Base-by-base conservation (phyloP, 2,888 invertebrate genomes). In the Colostygia pectinataria region DNA sequence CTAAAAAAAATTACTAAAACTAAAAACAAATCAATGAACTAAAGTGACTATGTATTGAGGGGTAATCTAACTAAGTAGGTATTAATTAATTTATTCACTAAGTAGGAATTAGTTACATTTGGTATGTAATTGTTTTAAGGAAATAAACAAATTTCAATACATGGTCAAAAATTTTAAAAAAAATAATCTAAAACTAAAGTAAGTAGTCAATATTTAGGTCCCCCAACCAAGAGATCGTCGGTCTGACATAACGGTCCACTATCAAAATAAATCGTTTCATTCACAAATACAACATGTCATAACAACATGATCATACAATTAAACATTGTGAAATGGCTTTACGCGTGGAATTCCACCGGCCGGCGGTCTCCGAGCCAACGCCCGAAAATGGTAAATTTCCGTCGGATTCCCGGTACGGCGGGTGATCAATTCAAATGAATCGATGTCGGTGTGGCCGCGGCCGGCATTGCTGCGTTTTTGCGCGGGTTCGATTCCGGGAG, bases 391-490 rank as follows among this genome's bases (percentile, higher is more conserved):
- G 63, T 59, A 61, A 65, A 68, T 71, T 61, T 62, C 61, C 56
- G 53, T 46, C 42, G 53, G 53, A 57, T 66, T 63, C 63, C 55
- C 47, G 53, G 69, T 65, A 68, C 57, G 41, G 14, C 37, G 33
- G 10, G 45, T 39, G 39, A 53, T 46, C 53, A 39, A 55, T 56
- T 59, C 55, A 58, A 61, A 63, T 59, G 51, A 43, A 55, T 34
- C 54, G 56, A 57, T 50, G 50, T 33, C 27, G 23, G 55, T 57
- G 54, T 44, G 44, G 50, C 53, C 60, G 61, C 31, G 40, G 42
- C 20, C 44, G 50, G 53, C 59, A 58, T 61, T 54, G 51, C 40
- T 50, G 13, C 13, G 62, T 74, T 75, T 74, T 74, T 74, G 66
- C 53, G 47, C 34, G 18, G 36, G 43, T 42, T 55, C 43, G 46